Conservation (phyloP, 2,888 invertebrate genomes). For the Perizoma affinitatum region DNA sequence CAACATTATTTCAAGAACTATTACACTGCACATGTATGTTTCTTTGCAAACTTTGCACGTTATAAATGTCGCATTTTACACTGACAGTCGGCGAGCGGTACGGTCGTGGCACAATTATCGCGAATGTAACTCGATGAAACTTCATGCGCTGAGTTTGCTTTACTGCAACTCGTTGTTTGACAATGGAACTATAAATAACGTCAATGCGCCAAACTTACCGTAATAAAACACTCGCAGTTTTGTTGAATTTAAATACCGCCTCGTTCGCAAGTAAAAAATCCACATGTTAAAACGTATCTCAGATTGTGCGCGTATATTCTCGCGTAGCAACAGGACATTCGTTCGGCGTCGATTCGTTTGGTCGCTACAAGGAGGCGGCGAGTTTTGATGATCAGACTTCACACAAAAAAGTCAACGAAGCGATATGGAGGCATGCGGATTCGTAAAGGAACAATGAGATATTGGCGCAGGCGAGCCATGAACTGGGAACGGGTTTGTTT, state of each 20-base stretch:
- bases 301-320: slow-evolving; percentile 39
- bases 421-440: slow-evolving; percentile 68
- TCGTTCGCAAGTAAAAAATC: slow-evolving; percentile 35
- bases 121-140: slow-evolving; percentile 40
- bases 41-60: slow-evolving; percentile 48
- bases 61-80: slow-evolving; percentile 43
- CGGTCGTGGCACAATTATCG: slow-evolving; percentile 50
- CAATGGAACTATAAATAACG: slow-evolving; percentile 55
- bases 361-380: slow-evolving; percentile 53
- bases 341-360: slow-evolving; percentile 47
- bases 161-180: slow-evolving; percentile 37
- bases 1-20: slow-evolving; percentile 65
- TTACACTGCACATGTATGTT: slow-evolving; percentile 50
- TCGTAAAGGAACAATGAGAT: slow-evolving; percentile 70
- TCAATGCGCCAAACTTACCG: slow-evolving; percentile 45
- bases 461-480: slow-evolving; percentile 50
- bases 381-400: slow-evolving; percentile 61
- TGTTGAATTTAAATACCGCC: slow-evolving; percentile 41
- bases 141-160: slow-evolving; percentile 35
- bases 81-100: slow-evolving; percentile 32
- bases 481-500: slow-evolving; percentile 65
- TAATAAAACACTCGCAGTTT: slow-evolving; percentile 47
- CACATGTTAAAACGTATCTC: slow-evolving; percentile 30
- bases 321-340: slow-evolving; percentile 48
- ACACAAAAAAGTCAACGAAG: slow-evolving; percentile 65